These are phyloP conservation scores for Scolanthus callimorphus DNA, from an alignment of 92 coral and sea anemone genomes.

Conservation along the genomic window DNA sequence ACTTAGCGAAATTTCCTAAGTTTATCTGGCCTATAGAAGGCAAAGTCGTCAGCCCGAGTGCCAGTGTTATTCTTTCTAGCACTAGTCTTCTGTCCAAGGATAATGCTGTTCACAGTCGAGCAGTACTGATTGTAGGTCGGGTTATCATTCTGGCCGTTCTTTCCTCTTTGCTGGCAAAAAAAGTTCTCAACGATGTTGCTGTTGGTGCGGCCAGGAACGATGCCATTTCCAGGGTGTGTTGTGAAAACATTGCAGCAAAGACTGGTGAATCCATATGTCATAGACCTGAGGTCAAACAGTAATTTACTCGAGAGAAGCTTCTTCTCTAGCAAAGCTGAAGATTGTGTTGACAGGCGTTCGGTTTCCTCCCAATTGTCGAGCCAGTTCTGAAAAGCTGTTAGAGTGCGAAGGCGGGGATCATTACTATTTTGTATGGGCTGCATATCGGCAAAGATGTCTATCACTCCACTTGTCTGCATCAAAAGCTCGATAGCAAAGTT, in stretches of 20 bases:
- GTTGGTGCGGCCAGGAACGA: constrained; percentile 14
- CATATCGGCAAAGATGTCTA: constrained; percentile 12
- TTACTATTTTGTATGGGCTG: constrained; percentile 4
- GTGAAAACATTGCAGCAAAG: constrained; percentile 4
- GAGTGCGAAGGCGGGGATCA: constrained; percentile 16
- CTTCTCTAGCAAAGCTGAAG: constrained; percentile 1
- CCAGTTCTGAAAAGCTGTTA: background rate
- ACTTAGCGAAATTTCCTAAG: background rate
- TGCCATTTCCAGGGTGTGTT: constrained; percentile 16
- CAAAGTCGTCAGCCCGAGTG: constrained; percentile 11
- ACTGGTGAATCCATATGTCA: constrained; percentile 17
- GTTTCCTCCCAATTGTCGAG: background rate
- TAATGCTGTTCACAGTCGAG: constrained; percentile 32
- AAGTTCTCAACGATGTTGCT: constrained; percentile 37
- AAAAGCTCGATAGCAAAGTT: constrained; percentile 25
- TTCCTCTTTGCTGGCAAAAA: constrained; percentile 24
- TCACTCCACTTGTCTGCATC: constrained; percentile 13
- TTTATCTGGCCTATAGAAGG: constrained; percentile 24
- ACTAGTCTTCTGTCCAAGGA: constrained; percentile 24
- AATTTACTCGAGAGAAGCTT: constrained; percentile 15
- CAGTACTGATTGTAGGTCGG: constrained; percentile 34
- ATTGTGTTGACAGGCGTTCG: background rate
- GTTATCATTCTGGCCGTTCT: constrained; percentile 26
- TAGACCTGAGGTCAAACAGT: constrained; percentile 21
- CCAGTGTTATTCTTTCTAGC: constrained; percentile 30